Base-by-base conservation (phyloP, 2,797 vertebrate genomes). In the Manis crassicaudata region DNA sequence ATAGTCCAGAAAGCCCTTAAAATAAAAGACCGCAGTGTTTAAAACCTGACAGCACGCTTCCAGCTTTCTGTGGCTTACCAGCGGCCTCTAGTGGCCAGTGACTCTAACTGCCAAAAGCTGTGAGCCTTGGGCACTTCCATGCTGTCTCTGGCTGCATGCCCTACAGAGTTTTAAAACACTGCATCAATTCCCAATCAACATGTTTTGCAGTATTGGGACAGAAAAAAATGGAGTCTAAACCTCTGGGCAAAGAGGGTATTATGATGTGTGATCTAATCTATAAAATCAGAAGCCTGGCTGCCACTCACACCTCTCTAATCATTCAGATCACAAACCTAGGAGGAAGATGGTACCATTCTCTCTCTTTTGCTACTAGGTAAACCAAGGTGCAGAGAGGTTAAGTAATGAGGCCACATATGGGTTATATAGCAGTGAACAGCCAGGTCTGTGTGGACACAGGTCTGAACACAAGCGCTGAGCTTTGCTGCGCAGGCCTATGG, bases 11-110 rank as follows among this genome's bases (percentile, higher is more conserved):
- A 68, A 70, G 14, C 12, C 29, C 23, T 90, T 97, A 72, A 82
- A 63, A 23, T 62, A 72, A 52, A 20, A 77, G 67, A 25, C 1
- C 1, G 4, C 29, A 62, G 23, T 56, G 12, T 68, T 90, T 50
- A 17, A 67, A 77, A 76, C 17, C 56, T 58, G 50, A 43, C 8
- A 16, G 16, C 8, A 14, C 68, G 20, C 20, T 18, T 76, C 0
- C 50, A 35, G 92, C 56, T 67, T 97, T 97, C 60, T 43, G 2
- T 56, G 94, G 98, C 96, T 96, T 93, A 98, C 97, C 77, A 43
- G 63, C 97, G 97, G 94, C 98, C 96, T 97, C 98, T 97, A 96
- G 98, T 98, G 98, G 97, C 65, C 70, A 52, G 27, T 3, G 27
- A 1, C 40, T 94, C 50, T 23, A 92, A 96, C 50, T 67, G 35